Percentiles rank a stretch among this genome's conserved stretches.
Evolutionary conservation across 2,797 vertebrate genomes (phyloP).

Genomic region (Sparus aurata): DNA sequence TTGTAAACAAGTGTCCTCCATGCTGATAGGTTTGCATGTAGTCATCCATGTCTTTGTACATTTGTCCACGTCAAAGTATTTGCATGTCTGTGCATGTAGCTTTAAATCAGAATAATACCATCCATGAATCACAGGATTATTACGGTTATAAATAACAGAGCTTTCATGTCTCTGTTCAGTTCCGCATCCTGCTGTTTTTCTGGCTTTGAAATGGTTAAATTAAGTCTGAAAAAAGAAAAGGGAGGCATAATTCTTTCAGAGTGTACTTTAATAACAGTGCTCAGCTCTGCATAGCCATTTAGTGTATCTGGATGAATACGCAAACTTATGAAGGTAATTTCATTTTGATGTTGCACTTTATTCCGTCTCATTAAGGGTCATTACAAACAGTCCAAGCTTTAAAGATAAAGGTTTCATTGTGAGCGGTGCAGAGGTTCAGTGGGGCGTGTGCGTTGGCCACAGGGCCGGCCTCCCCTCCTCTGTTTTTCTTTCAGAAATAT

Average conservation of each 20-base stretch:
- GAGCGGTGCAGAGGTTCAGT: slow-evolving; percentile 77
- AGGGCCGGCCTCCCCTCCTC: slow-evolving; percentile 82
- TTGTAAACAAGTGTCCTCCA: slow-evolving; percentile 22
- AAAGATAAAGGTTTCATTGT: slow-evolving; percentile 88
- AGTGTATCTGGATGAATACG: slow-evolving; percentile 64
- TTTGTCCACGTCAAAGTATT: background rate
- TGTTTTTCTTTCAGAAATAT: slow-evolving; percentile 90
- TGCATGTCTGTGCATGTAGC: slow-evolving; percentile 8
- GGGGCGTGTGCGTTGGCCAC: slow-evolving; percentile 80
- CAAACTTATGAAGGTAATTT: slow-evolving; percentile 75
- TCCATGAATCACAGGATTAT: slow-evolving; percentile 34
- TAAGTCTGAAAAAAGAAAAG: slow-evolving; percentile 1
- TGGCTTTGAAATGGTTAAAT: slow-evolving; percentile 52
- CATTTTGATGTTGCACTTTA: slow-evolving; percentile 80
- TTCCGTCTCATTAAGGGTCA: slow-evolving; percentile 81
- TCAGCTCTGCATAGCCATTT: slow-evolving; percentile 26
- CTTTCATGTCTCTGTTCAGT: slow-evolving; percentile 3
- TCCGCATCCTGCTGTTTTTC: slow-evolving; percentile 15
- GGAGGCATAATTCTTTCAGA: slow-evolving; percentile 13
- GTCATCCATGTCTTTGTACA: background rate
- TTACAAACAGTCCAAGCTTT: slow-evolving; percentile 68
- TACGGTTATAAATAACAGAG: slow-evolving; percentile 26
- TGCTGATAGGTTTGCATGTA: slow-evolving; percentile 2
- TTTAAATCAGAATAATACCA: slow-evolving; percentile 33
- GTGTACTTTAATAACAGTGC: slow-evolving; percentile 12